These are phyloP conservation scores for Hirundo rustica DNA, from an alignment of 2,797 vertebrate species.

Conservation along the genomic window DNA sequence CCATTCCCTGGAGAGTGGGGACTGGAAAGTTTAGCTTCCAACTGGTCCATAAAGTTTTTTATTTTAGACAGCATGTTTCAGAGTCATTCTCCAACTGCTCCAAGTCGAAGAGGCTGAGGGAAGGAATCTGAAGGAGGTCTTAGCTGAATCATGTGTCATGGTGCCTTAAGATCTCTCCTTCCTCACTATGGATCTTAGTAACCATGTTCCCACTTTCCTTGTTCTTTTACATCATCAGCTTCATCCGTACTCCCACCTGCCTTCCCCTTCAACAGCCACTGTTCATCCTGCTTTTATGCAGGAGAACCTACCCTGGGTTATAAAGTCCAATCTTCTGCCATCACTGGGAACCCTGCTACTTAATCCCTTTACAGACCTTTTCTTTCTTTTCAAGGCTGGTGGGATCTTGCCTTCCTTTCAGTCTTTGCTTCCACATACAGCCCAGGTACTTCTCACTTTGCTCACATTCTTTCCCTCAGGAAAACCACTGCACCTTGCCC, in stretches of 20 bases:
- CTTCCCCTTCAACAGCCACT: background rate
- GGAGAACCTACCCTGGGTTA: background rate
- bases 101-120: background rate
- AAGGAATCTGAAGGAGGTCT: background rate
- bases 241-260: background rate
- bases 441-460: background rate
- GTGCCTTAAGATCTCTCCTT: background rate
- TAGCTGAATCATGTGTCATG: background rate
- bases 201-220: background rate
- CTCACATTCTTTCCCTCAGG: background rate
- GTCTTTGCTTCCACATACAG: background rate
- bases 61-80: background rate
- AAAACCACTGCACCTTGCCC: background rate
- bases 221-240: background rate
- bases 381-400: background rate
- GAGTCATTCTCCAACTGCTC: background rate
- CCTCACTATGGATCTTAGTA: background rate
- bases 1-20: background rate
- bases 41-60: background rate
- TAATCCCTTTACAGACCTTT: background rate
- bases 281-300: rapidly evolving
- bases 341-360: background rate
- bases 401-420: background rate
- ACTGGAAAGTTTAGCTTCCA: background rate
- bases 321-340: background rate